These are phyloP conservation scores for Elachura formosa DNA, from an alignment of 2,113 vertebrate species.

Conservation along the genomic window DNA sequence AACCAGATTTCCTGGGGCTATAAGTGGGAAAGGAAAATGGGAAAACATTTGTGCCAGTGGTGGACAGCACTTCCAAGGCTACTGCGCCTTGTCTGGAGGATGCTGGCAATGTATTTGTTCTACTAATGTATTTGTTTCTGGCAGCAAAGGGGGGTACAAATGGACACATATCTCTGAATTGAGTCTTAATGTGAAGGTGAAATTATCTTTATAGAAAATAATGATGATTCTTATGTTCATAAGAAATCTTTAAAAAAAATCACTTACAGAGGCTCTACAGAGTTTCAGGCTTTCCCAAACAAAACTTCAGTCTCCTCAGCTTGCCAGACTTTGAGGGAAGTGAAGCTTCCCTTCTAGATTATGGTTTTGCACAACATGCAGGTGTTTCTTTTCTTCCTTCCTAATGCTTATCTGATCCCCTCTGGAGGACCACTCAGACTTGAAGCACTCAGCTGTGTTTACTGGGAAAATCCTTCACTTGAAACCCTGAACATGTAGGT, in stretches of 20 bases:
- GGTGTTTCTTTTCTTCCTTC: neutral
- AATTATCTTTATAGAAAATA: neutral
- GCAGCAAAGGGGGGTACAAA: neutral
- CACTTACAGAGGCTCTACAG: neutral
- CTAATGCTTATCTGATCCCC: neutral
- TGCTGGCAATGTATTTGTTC: neutral
- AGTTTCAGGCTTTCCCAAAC: neutral
- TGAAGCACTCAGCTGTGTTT: neutral
- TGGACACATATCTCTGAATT: neutral
- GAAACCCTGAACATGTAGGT: neutral
- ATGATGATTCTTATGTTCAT: accelerated
- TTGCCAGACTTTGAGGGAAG: neutral
- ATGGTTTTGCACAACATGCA: neutral
- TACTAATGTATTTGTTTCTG: too few species aligned
- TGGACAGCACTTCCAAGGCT: neutral
- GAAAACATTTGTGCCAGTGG: neutral
- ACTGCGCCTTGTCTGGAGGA: neutral
- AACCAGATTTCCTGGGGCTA: neutral
- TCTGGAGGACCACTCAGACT: neutral
- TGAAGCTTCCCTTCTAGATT: neutral
- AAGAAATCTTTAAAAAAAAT: neutral
- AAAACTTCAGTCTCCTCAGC: neutral
- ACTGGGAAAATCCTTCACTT: neutral
- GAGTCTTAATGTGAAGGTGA: neutral
- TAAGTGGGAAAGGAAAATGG: neutral